Base-by-base conservation (phyloP, 2,797 vertebrate species). In the Protosalanx chinensis region DNA sequence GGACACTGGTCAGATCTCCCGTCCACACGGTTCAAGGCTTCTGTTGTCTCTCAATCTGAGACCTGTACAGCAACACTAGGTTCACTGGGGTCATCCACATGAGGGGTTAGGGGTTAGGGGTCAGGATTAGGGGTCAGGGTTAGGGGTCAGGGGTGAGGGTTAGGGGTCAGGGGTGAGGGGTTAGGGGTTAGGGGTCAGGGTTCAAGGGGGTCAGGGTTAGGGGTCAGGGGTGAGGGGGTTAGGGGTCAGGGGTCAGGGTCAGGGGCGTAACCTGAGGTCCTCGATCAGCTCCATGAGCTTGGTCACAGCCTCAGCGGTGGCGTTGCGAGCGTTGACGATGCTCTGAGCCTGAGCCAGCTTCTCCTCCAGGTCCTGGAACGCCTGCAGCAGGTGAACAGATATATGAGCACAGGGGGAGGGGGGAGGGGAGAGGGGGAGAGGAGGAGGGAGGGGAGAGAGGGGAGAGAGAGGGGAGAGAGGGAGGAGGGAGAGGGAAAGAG, bases 1-100 rank as follows among this genome's bases (percentile, higher is more conserved):
- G 97, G 23, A 95, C 81, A 0, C 88, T 87, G 0, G 97, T 98
- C 41, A 98, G 88, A 73, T 95, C 90, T 71, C 92, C 93, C 73
- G n/a, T 98, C 97, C 79, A 97, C 88, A 5, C 75, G 92, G 5
- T 95, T 98, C 80, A 99, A 85, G 0, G 86, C 92, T 73, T 97
- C 95, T 0, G 97, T 99, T 2, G 93, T 94, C 67, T 96, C 95
- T 68, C 91, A 0, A 99, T 97, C 72, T 93, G 93, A 27, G 78
- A 88, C 81, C 98, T 99, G 77, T 15, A 15, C 13, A 15, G 49
- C 2, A 53, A 12, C 46, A 49, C 49, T 18, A 15, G 13, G 15
- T 53, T 16, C 5, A 53, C 16, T 53, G 16, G 35, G 6, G 7
- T 37, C 8, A 8, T 37, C 6, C 35, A n/a, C 35, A 37, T 37